Conservation (phyloP, 2,797 vertebrate genomes). For the Cygnus olor region DNA sequence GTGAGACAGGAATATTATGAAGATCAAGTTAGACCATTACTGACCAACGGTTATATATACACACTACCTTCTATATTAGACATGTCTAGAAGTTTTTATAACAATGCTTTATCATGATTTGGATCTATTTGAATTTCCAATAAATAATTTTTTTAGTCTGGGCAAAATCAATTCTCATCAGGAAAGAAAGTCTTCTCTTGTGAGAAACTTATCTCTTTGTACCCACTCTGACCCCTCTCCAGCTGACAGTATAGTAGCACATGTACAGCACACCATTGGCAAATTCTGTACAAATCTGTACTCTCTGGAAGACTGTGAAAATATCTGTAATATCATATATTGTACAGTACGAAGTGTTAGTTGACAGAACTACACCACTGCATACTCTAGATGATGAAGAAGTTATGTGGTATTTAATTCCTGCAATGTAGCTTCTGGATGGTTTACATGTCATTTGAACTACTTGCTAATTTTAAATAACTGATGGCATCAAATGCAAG, state of each 20-base stretch:
- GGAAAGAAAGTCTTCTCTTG: background rate
- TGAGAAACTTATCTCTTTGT: background rate
- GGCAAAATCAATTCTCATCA: background rate
- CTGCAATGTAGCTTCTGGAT: background rate
- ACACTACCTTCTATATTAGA: background rate
- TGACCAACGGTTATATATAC: no score
- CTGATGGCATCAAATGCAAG: background rate
- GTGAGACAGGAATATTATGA: rapidly evolving
- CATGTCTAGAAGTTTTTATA: background rate
- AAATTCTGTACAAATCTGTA: background rate
- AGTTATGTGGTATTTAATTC: background rate
- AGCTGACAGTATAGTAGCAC: background rate
- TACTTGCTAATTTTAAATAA: background rate
- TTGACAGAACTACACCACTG: background rate
- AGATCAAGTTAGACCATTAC: background rate
- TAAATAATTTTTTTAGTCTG: background rate
- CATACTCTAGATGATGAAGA: background rate
- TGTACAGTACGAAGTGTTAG: background rate
- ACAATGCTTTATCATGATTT: background rate
- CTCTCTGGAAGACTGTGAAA: background rate
- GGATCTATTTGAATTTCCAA: background rate
- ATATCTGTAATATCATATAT: background rate
- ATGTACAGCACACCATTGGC: background rate
- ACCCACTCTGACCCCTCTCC: background rate
- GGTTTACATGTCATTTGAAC: background rate